Evolutionary conservation across 2,113 vertebrate genomes (phyloP).

Genomic region (Oreotragus oreotragus): DNA sequence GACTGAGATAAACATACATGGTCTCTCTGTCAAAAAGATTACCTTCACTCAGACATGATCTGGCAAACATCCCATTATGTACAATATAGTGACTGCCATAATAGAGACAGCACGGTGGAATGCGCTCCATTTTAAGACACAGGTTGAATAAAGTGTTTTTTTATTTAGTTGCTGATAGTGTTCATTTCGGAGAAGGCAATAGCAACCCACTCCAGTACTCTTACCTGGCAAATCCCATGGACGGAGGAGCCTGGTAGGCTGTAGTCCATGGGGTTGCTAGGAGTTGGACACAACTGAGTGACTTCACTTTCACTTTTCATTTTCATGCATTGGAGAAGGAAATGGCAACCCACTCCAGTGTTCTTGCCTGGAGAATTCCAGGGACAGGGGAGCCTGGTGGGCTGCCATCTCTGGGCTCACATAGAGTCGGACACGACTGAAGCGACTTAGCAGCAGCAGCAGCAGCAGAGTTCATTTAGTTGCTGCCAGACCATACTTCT

Average conservation of each 20-base stretch:
- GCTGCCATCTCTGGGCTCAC: too few species aligned
- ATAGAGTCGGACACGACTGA: too few species aligned
- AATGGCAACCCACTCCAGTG: too few species aligned
- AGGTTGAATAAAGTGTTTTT: background rate
- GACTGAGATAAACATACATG: background rate
- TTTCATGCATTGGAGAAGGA: too few species aligned
- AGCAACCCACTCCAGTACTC: too few species aligned
- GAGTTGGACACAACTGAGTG: too few species aligned
- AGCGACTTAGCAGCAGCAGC: background rate
- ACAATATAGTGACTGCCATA: background rate
- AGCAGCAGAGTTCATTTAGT: background rate
- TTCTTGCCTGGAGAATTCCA: too few species aligned
- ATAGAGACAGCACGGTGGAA: background rate
- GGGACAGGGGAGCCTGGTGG: too few species aligned
- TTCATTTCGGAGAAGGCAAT: background rate
- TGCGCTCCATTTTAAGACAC: background rate
- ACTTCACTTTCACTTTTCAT: too few species aligned
- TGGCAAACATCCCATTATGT: background rate
- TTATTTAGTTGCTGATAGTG: background rate
- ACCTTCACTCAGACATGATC: background rate
- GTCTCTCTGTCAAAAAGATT: background rate
- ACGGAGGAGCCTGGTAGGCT: too few species aligned
- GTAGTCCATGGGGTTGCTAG: accelerated
- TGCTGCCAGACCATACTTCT: background rate
- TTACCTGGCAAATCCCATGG: too few species aligned